Evolutionary conservation across 2,113 vertebrate species (phyloP).

Genomic region (Brachirus orientalis): DNA sequence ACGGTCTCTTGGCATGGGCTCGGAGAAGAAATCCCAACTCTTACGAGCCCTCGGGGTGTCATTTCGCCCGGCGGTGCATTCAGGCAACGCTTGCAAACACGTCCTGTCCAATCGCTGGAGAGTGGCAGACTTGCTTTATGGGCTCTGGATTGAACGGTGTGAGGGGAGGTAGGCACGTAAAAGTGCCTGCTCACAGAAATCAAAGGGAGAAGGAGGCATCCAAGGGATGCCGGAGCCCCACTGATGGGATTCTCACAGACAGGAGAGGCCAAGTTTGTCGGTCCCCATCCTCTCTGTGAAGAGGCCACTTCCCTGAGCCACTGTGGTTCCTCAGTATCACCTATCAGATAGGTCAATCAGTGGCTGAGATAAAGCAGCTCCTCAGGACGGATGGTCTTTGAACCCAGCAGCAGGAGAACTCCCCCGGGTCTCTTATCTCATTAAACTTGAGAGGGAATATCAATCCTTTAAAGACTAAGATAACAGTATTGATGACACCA

Average conservation of each 20-base stretch:
- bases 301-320: slow-evolving; percentile 82
- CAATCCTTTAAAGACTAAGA: slow-evolving; percentile 86
- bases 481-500: slow-evolving; percentile 76
- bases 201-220: slow-evolving; percentile 62
- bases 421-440: slow-evolving; percentile 88
- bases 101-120: slow-evolving; percentile 70
- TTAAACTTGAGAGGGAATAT: slow-evolving; percentile 94
- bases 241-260: slow-evolving; percentile 65
- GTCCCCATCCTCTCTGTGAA: slow-evolving; percentile 62
- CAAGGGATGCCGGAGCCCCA: slow-evolving; percentile 34
- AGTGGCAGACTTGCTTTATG: slow-evolving; percentile 69
- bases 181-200: slow-evolving; percentile 60
- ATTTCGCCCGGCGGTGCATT: slow-evolving; percentile 68
- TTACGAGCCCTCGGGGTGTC: slow-evolving; percentile 74
- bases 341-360: slow-evolving; percentile 90
- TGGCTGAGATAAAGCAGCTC: slow-evolving; percentile 91
- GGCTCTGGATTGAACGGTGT: slow-evolving; percentile 49
- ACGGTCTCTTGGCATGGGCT: slow-evolving; percentile 50
- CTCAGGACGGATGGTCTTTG: slow-evolving; percentile 87
- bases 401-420: slow-evolving; percentile 83
- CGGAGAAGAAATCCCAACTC: slow-evolving; percentile 66
- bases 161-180: slow-evolving; percentile 58
- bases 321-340: slow-evolving; percentile 87
- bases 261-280: slow-evolving; percentile 79
- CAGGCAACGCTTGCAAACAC: slow-evolving; percentile 76